A percentile compares a stretch with the other conserved stretches of the same genome.
Evolutionary conservation across 2,888 invertebrate genomes (phyloP).

Genomic region (Noctua pronuba): DNA sequence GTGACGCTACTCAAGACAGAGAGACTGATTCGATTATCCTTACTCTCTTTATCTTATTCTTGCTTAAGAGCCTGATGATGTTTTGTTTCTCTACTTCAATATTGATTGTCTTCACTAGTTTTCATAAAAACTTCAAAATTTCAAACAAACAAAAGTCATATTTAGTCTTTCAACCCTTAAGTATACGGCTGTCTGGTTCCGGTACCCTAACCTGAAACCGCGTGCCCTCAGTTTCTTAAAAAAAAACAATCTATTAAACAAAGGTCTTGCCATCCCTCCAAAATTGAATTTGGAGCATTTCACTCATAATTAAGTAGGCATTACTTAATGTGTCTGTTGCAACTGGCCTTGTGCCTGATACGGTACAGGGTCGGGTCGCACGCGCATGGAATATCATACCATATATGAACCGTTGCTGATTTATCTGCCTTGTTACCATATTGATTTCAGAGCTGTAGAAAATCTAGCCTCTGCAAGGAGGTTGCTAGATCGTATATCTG

Average conservation of each 20-base stretch:
- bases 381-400: slow-evolving; percentile 67
- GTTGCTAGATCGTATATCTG: slow-evolving; percentile 28
- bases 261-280: slow-evolving; percentile 44
- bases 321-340: slow-evolving; percentile 63
- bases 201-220: background rate
- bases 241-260: slow-evolving; percentile 24
- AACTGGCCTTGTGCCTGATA: slow-evolving; percentile 73
- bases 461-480: slow-evolving; percentile 26
- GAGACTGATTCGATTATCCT: background rate
- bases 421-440: slow-evolving; percentile 47
- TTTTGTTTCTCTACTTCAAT: background rate
- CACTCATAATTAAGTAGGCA: slow-evolving; percentile 43
- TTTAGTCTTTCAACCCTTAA: background rate
- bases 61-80: background rate
- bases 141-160: background rate
- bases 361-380: slow-evolving; percentile 74
- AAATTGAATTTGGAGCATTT: slow-evolving; percentile 42
- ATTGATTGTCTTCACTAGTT: background rate
- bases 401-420: slow-evolving; percentile 47
- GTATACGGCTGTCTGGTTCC: background rate
- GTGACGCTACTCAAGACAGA: background rate
- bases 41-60: background rate
- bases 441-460: slow-evolving; percentile 42
- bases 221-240: background rate
- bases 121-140: background rate